phyloP scores from a whole-genome alignment of 2,113 vertebrate species.

The Chiloscyllium plagiosum region DNA sequence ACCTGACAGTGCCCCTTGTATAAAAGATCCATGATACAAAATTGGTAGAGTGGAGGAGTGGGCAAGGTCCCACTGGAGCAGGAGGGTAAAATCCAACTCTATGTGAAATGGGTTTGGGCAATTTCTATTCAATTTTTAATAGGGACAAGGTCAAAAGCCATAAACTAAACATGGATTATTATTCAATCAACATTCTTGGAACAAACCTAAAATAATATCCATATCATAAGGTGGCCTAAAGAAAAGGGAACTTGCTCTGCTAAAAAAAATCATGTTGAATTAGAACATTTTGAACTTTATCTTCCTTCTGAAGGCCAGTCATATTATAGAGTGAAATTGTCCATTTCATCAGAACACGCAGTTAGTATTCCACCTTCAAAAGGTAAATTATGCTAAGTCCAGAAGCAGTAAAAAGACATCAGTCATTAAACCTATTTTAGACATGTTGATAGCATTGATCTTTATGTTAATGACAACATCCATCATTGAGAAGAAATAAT shows the following conservation, averaged over 20 bases:
- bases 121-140: not conserved
- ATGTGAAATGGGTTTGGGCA: not conserved
- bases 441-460: not conserved
- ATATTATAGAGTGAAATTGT: not conserved
- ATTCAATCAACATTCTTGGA: not conserved
- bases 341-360: not conserved
- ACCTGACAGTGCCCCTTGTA: too few relatives aligned
- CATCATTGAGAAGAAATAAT: not conserved
- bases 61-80: too few relatives aligned
- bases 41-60: too few relatives aligned
- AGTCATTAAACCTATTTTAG: not conserved
- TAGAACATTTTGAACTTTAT: not conserved
- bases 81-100: not conserved
- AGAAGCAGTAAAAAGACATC: not conserved
- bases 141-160: not conserved
- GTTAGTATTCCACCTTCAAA: not conserved
- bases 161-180: not conserved
- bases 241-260: not conserved
- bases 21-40: too few relatives aligned
- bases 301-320: not conserved
- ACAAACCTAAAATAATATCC: not conserved
- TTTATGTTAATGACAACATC: not conserved
- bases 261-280: not conserved
- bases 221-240: not conserved
- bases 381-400: not conserved